Base-by-base conservation (phyloP, 2,888 invertebrate genomes). In the Drosophila rubida region DNA sequence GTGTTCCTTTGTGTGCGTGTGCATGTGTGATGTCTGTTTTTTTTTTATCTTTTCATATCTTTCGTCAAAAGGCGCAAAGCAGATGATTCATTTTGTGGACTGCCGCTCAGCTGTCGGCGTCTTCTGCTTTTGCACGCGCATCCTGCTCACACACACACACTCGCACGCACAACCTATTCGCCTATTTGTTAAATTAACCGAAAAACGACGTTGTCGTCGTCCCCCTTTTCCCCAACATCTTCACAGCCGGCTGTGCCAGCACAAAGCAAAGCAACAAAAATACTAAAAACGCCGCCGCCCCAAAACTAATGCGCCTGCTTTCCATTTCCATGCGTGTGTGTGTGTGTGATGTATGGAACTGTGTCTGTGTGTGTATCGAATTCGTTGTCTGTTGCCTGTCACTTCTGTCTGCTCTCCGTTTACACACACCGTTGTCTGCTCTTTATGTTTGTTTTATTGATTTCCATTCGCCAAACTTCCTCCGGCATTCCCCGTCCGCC, bases 111-210 rank as follows among this genome's bases (percentile, higher is more conserved):
- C 69, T 77, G 73, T 77, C 74, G 53, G 32, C 53, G 44, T 42
- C 42, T 55, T 44, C 42, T 32, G 32, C n/a, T 35, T 65, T 32
- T 64, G 39, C 63, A 54, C 45, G 32, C 57, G 66, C 66, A 68
- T 79, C 71, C 68, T 75, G 69, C 72, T 67, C 25, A 23, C 62
- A 76, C 57, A 42, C 45, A 50, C 51, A 39, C 5, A 48, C 55
- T 7, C 25, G 49, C 48, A 51, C 62, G 44, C 37, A 49, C 19
- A 45, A 53, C 55, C 44, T 25, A 72, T 61, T 80, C 58, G 63
- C 68, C 87, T 67, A 75, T 87, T 75, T 75, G 85, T 75, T 81
- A 81, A 87, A 73, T 73, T 64, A 80, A 72, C 75, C 84, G 64
- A 72, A 72, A 67, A 73, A 60, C 32, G 59, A 42, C 48, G 39